phyloP scores from a whole-genome alignment of 1,140 invertebrate genomes.

The Cataglyphis hispanica region DNA sequence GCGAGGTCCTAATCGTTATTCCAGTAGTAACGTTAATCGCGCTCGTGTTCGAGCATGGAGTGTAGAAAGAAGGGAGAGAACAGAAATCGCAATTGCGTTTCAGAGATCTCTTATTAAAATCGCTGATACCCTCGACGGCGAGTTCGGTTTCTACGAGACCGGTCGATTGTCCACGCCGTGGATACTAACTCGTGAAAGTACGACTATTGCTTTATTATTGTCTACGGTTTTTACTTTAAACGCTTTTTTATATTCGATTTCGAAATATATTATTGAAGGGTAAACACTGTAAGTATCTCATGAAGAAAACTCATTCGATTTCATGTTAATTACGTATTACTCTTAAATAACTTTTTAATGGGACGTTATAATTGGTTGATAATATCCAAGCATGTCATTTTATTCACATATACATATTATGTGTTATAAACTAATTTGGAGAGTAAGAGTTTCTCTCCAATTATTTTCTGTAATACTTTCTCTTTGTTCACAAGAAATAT shows the following conservation, averaged over 20 bases:
- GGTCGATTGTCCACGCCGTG: constrained; percentile 17
- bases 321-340: constrained; percentile 44
- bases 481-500: neutral
- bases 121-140: constrained; percentile 48
- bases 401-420: neutral
- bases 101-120: constrained; percentile 53
- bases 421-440: neutral
- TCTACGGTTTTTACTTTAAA: constrained; percentile 16
- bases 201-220: constrained; percentile 36
- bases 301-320: constrained; percentile 4
- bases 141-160: neutral
- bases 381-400: constrained; percentile 1
- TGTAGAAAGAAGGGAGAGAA: neutral
- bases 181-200: constrained; percentile 44
- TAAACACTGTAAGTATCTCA: neutral
- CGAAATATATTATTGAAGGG: neutral
- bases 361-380: neutral
- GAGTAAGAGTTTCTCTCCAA: neutral
- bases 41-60: constrained; percentile 37
- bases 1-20: constrained; percentile 53
- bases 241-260: constrained; percentile 30
- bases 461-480: neutral
- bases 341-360: neutral
- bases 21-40: constrained; percentile 39
- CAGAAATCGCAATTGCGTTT: constrained; percentile 35